phyloP scores from a whole-genome alignment of 2,888 invertebrate species.

The Coelinius sp. region DNA sequence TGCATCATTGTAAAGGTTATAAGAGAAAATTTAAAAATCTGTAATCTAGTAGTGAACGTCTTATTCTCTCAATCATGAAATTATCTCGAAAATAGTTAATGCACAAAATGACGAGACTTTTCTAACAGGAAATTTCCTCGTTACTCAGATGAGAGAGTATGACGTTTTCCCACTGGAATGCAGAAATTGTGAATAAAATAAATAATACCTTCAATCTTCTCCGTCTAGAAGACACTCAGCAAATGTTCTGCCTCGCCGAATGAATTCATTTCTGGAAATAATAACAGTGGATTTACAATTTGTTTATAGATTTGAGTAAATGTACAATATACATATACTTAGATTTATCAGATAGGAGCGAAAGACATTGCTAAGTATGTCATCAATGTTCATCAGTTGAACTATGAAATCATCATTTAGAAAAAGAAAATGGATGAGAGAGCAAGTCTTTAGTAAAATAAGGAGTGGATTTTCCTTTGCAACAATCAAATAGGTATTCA shows the following conservation, averaged over 20 bases:
- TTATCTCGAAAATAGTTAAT: too few relatives aligned
- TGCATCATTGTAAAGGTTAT: slow-evolving; percentile 56
- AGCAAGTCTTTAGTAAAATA: too few relatives aligned
- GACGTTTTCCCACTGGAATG: too few relatives aligned
- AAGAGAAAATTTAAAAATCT: too few relatives aligned
- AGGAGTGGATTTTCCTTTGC: not conserved
- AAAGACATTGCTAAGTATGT: slow-evolving; percentile 48
- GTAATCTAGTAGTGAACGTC: too few relatives aligned
- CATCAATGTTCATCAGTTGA: slow-evolving; percentile 52
- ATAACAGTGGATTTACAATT: not conserved
- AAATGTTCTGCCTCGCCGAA: not conserved
- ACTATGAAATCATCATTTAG: slow-evolving; percentile 55
- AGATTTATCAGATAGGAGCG: slow-evolving; percentile 52
- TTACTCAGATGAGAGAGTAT: too few relatives aligned
- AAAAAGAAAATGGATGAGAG: not conserved
- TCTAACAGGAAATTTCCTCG: too few relatives aligned
- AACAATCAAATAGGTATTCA: not conserved
- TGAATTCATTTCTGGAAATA: not conserved
- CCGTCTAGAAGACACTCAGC: not conserved
- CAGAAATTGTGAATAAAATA: not conserved
- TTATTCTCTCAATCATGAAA: too few relatives aligned
- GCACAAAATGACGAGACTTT: too few relatives aligned
- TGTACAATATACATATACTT: not conserved
- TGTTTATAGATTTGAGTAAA: not conserved
- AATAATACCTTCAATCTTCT: not conserved